These are phyloP conservation scores for Chrysolina oricalcia DNA, from an alignment of 2,888 invertebrate genomes.

Conservation along the genomic window DNA sequence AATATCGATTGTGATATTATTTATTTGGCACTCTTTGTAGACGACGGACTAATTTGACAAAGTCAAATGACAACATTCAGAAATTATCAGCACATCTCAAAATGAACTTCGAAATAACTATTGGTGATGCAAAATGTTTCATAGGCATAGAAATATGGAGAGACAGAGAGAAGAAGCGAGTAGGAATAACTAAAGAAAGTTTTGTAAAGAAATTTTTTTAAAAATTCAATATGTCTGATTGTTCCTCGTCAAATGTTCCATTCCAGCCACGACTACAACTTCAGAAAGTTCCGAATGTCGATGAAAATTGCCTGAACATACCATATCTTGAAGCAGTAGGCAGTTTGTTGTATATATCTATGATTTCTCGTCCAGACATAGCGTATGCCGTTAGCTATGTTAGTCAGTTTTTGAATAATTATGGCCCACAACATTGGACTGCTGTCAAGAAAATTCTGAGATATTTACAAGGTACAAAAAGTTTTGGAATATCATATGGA, in stretches of 20 bases:
- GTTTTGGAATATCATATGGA: too few relatives aligned
- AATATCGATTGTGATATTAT: conserved; percentile 5
- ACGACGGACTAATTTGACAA: conserved; percentile 24
- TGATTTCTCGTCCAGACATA: too few relatives aligned
- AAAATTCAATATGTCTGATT: conserved; percentile 1
- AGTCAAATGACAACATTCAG: background rate
- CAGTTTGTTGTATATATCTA: background rate
- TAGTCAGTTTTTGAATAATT: too few relatives aligned
- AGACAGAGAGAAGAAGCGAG: background rate
- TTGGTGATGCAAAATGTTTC: conserved; percentile 1
- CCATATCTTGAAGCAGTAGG: background rate
- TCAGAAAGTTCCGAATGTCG: background rate
- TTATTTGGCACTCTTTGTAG: conserved; percentile 16
- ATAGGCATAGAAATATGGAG: conserved; percentile 1
- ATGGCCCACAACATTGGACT: too few relatives aligned
- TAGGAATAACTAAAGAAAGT: background rate
- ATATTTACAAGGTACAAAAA: too few relatives aligned
- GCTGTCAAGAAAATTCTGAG: too few relatives aligned
- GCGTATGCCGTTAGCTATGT: too few relatives aligned
- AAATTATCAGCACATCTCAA: background rate
- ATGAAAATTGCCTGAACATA: background rate
- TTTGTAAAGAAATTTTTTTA: background rate
- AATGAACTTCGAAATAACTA: conserved; percentile 9
- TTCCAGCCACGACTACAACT: background rate
- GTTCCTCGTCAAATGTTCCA: background rate